Evolutionary conservation across 2,888 invertebrate species (phyloP), one percentile per base, ranked within the genome.

Genomic region (Scaptomyza cyrtandrae): DNA sequence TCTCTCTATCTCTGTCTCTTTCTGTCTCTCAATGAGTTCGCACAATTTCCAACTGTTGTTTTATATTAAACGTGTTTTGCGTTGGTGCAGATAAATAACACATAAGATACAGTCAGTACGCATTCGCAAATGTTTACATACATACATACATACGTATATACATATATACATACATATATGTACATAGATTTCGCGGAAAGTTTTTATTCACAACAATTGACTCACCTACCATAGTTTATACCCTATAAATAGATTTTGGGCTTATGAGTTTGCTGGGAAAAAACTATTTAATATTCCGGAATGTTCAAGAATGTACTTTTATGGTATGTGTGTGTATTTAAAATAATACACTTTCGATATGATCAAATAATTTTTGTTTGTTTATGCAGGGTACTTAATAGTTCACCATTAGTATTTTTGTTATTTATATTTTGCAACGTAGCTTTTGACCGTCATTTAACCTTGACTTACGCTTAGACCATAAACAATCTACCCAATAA

Each of bases 121-220:
- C 39, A 50, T 6, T 16, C 13, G 54, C 7, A 13, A 0, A 11
- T 0, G 33, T 9, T 46, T 11, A 35, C 16, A 6, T 35, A 11
- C n/a, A 35, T 33, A 3, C 49, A 10, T 19, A 27, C 24, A 7
- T 37, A 16, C 29, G n/a, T n/a, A n/a, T n/a, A n/a, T 11, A 35
- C 16, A 6, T 35, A 11, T 11, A 35, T 33, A 3, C 49, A 10
- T 19, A 27, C 24, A 7, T 37, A 16, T 29, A 24, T 29, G 27
- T 58, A 45, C 46, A 59, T 19, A 58, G 44, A 76, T 76, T 63
- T 70, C 13, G 64, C 61, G 73, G 62, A 78, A 81, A 72, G 66
- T 68, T 87, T 87, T 80, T 39, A 64, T 67, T 72, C 61, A 68
- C 29, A 53, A 81, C 66, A 62, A 45, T 33, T 43, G 48, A 39